phyloP scores from a whole-genome alignment of 2,888 invertebrate genomes.

The Euclidia mi region DNA sequence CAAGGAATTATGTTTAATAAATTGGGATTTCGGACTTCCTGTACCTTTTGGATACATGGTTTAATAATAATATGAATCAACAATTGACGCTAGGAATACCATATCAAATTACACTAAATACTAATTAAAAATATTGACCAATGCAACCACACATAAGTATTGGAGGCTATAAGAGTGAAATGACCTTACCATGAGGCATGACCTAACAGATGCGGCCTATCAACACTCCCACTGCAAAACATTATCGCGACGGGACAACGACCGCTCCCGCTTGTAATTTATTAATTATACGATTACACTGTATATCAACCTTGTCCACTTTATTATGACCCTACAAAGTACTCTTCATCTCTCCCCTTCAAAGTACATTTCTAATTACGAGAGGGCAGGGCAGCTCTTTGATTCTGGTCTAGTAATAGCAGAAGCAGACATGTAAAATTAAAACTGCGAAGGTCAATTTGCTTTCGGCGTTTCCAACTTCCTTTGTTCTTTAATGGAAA shows the following conservation, averaged over 20 bases:
- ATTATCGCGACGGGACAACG: slow-evolving; percentile 84
- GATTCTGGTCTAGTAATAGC: slow-evolving; percentile 65
- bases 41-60: not conserved
- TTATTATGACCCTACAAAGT: slow-evolving; percentile 67
- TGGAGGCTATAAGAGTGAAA: slow-evolving; percentile 67
- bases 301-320: slow-evolving; percentile 72
- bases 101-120: not conserved
- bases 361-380: slow-evolving; percentile 42
- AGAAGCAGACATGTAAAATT: slow-evolving; percentile 74
- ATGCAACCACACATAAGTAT: slow-evolving; percentile 30
- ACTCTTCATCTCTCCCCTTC: slow-evolving; percentile 45
- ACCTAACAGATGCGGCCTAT: slow-evolving; percentile 85
- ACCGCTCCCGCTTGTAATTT: slow-evolving; percentile 85
- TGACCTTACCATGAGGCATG: slow-evolving; percentile 79
- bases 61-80: not conserved
- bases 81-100: too few relatives aligned
- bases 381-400: slow-evolving; percentile 61
- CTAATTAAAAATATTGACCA: slow-evolving; percentile 16
- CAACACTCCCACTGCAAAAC: slow-evolving; percentile 82
- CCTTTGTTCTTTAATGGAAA: slow-evolving; percentile 55
- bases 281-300: slow-evolving; percentile 85
- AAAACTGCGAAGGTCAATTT: slow-evolving; percentile 80
- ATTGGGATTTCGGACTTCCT: slow-evolving; percentile 3
- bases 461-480: slow-evolving; percentile 57
- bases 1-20: not conserved